A percentile compares a stretch with the other conserved stretches of the same genome.
phyloP scores from a whole-genome alignment of 2,888 invertebrate genomes.

The Leucophora obtusa region DNA sequence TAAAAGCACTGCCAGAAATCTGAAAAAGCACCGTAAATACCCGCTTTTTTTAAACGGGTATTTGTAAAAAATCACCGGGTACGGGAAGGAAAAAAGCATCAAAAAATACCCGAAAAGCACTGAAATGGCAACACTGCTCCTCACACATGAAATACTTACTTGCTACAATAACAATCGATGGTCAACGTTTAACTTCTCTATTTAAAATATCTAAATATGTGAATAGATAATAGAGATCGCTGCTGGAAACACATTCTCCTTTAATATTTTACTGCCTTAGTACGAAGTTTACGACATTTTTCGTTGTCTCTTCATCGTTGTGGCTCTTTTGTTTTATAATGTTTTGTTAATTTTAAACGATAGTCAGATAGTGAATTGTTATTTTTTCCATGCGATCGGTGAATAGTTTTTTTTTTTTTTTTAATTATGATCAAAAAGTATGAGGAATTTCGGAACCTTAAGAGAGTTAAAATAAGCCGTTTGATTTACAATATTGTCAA shows the following conservation, averaged over 20 bases:
- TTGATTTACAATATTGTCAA: too few species aligned
- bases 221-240: slow-evolving; percentile 62
- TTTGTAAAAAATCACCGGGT: too few species aligned
- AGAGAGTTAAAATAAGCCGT: too few species aligned
- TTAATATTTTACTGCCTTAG: background rate
- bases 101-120: too few species aligned
- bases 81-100: too few species aligned
- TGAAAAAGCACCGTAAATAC: too few species aligned
- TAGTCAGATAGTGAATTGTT: slow-evolving; percentile 12
- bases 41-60: too few species aligned
- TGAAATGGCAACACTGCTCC: too few species aligned
- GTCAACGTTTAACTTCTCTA: slow-evolving; percentile 46
- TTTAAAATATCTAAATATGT: slow-evolving; percentile 59
- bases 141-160: slow-evolving; percentile 3
- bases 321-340: slow-evolving; percentile 8
- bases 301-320: background rate
- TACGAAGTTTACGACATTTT: slow-evolving; percentile 32
- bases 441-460: background rate
- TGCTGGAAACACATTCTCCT: slow-evolving; percentile 52
- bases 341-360: slow-evolving; percentile 21
- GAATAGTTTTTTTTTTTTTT: background rate
- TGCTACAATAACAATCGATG: slow-evolving; percentile 33
- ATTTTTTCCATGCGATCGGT: slow-evolving; percentile 40
- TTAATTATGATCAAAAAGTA: slow-evolving; percentile 21
- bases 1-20: too few species aligned